Conservation (phyloP, 1,140 invertebrate species). For the Bicyclus anynana region DNA sequence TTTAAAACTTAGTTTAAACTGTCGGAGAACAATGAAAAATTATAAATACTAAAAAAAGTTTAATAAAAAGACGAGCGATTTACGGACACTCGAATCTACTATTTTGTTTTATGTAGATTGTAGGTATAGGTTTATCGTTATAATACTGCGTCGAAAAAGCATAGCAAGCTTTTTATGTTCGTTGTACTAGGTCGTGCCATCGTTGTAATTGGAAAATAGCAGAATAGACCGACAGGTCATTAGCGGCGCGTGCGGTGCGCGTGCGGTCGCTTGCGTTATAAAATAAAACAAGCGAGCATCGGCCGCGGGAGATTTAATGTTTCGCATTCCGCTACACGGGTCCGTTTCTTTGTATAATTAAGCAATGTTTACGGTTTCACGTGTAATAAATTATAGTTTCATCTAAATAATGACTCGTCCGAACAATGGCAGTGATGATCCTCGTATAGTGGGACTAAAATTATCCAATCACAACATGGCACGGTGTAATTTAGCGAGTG, state of each 20-base stretch:
- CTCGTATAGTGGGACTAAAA: constrained; percentile 31
- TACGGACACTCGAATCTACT: too few species aligned
- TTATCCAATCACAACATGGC: constrained; percentile 53
- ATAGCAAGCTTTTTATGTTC: neutral
- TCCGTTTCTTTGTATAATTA: constrained; percentile 29
- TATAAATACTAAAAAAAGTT: too few species aligned
- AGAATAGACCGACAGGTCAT: constrained; percentile 52
- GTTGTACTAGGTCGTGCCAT: neutral
- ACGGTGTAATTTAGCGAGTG: constrained; percentile 58
- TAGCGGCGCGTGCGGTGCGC: constrained; percentile 60
- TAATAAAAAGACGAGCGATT: too few species aligned
- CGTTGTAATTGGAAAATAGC: constrained; percentile 16
- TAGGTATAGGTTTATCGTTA: too few species aligned
- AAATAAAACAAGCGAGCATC: constrained; percentile 49
- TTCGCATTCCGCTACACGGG: constrained; percentile 37
- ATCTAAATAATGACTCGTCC: constrained; percentile 30
- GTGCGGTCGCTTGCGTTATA: constrained; percentile 32
- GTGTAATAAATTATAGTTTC: constrained; percentile 34
- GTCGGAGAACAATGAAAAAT: too few species aligned
- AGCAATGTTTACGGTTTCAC: constrained; percentile 33
- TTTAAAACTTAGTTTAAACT: too few species aligned
- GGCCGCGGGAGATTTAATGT: constrained; percentile 39
- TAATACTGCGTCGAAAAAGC: neutral
- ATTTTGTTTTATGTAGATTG: too few species aligned
- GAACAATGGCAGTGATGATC: constrained; percentile 37